Base-by-base conservation (phyloP, 35 echinoderm and acorn worm genomes). In the Ophioderma brevispina region DNA sequence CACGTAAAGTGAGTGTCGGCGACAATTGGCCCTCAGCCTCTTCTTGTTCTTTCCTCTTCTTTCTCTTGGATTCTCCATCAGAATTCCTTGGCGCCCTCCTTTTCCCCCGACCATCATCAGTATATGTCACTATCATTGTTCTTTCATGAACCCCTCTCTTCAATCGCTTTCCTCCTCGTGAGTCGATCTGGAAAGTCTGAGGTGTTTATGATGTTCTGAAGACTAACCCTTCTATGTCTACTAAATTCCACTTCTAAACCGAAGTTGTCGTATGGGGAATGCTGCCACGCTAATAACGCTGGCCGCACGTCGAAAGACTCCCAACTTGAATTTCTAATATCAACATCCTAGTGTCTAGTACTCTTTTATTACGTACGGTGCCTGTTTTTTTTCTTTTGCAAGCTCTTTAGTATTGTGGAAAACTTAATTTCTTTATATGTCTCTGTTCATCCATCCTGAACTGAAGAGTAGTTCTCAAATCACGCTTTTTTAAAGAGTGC, bases 401-500 rank as follows among this genome's bases (percentile, higher is more conserved):
- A 93, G 93, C n/a, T 70, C 1, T 91, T 99, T 91, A 99, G 91
- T 78, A 99, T 93, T 92, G 95, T 90, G 89, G 95, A 93, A 76
- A 59, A 91, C 95, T 99, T 84, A 99, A 91, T 76, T 91, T 93
- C 64, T 99, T 94, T 64, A 31, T 89, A 37, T 81, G 78, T 81
- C 78, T 81, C 36, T 63, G 25, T 49, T 79, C 23, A 13, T 46
- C 41, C 17, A 46, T 46, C 17, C 17, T 46, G 59, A 70, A 25
- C 10, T 13, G 59, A 70, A 25, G 59, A 70, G 59, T 18, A 70
- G 59, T 70, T 70, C 59, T 70, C 28, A 25, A 25, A 6, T 13
- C 59, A 70, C 46, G 76, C 30, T 81, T 76, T 42, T 77, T 50
- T 70, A 94, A 82, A 41, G 88, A 75, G 78, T 90, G 88, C 30